Evolutionary conservation across 1,140 invertebrate genomes (phyloP), one percentile per base, ranked within the genome.

Genomic region (Penaeus vannamei): DNA sequence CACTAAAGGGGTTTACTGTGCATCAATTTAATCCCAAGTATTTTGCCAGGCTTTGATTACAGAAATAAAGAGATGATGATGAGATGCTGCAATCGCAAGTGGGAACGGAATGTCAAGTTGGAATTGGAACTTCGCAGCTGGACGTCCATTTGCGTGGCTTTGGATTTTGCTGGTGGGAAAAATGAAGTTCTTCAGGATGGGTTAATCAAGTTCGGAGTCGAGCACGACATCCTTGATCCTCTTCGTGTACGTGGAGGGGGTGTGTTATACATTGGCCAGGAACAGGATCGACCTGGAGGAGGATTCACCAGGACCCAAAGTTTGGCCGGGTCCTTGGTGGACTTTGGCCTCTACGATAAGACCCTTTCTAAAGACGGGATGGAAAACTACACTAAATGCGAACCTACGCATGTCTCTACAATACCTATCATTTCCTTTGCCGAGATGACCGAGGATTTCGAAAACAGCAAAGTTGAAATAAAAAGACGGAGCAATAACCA

Each of bases 271-370:
- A 64, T 89, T 8, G 87, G 87, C 2, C 87, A 89, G 26, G 83
- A 89, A 23, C 87, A 89, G 69, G 83, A 85, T 69, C 77, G 72
- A 12, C 82, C 79, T 5, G 87, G 81, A 26, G 87, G 87, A 76
- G 87, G 87, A 23, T 89, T 89, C 87, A 85, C 84, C 32, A 72
- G 77, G 72, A 64, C 80, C 76, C 83, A 79, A 76, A 89, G 87
- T 26, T 36, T 89, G 2, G 66, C 82, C 10, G 87, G 87, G 17
- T 77, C 87, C 17, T 14, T 89, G 53, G 81, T 62, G 29, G 87
- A 84, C n/a, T 29, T 89, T 1, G 29, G 82, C 2, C 20, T 89
- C 20, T 89, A 89, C 29, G 82, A 53, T 64, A 8, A 19, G 10
- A 42, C 32, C 29, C 82, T 89, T 17, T 19, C 66, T 7, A 61